phyloP scores from a whole-genome alignment of 2,888 invertebrate species.

The Heliconius hortense region DNA sequence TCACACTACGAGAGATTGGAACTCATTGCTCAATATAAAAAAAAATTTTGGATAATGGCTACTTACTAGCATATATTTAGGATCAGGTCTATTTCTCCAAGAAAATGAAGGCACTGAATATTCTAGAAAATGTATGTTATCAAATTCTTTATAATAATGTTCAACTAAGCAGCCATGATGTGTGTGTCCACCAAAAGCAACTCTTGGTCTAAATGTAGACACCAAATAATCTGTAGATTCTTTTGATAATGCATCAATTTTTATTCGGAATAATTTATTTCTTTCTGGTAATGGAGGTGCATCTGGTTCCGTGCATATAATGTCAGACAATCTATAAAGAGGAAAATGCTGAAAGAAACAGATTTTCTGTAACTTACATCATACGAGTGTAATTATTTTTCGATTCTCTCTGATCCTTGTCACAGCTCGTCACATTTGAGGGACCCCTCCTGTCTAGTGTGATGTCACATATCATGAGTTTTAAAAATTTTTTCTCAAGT shows the following conservation, averaged over 20 bases:
- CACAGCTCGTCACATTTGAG: not conserved
- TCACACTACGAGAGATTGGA: no score
- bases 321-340: constrained; percentile 92
- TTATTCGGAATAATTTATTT: constrained; percentile 87
- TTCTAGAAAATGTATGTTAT: constrained; percentile 81
- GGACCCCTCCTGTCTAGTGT: not conserved
- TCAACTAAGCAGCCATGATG: constrained; percentile 92
- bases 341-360: constrained; percentile 93
- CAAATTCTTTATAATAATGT: constrained; percentile 60
- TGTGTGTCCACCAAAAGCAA: constrained; percentile 94
- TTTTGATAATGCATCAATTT: constrained; percentile 93
- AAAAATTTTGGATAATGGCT: not conserved
- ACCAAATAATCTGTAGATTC: constrained; percentile 87
- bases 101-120: constrained; percentile 96
- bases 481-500: no score
- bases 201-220: constrained; percentile 85
- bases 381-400: not conserved
- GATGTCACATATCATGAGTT: not conserved
- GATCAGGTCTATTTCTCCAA: constrained; percentile 96
- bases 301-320: constrained; percentile 90
- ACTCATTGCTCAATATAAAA: no score
- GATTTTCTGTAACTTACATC: not conserved
- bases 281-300: constrained; percentile 87
- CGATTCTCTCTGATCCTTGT: not conserved
- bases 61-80: constrained; percentile 92